Conservation (phyloP, 2,888 invertebrate genomes). For the Aphodius granarius region DNA sequence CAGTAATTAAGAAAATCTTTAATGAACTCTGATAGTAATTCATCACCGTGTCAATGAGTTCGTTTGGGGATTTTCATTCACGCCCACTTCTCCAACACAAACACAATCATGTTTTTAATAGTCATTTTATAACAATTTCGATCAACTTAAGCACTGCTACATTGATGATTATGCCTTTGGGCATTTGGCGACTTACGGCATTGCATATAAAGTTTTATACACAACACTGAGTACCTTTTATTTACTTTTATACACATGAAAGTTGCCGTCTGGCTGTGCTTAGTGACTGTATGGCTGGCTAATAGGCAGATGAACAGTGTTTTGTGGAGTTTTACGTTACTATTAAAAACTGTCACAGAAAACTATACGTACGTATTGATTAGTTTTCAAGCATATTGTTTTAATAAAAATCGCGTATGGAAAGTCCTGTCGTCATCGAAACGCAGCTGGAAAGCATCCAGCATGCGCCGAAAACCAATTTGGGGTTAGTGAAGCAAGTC, state of each 20-base stretch:
- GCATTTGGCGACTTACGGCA: no score
- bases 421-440: neutral
- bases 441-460: neutral
- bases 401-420: neutral
- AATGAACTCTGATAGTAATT: neutral
- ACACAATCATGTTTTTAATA: neutral
- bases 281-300: no score
- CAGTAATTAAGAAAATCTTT: neutral
- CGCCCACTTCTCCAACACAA: neutral
- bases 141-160: no score
- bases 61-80: neutral
- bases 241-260: no score
- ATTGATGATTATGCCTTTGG: no score
- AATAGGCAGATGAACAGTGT: no score
- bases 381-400: neutral
- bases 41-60: neutral
- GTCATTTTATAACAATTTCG: no score
- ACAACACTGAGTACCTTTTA: no score
- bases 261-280: no score
- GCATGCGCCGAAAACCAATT: constrained; percentile 28
- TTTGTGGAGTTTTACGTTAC: no score
- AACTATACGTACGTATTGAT: neutral
- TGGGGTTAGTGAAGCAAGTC: constrained; percentile 29
- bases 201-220: no score
- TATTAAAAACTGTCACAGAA: no score